Evolutionary conservation across 92 coral and sea anemone genomes (phyloP).

Genomic region (Parazoanthus darwini): DNA sequence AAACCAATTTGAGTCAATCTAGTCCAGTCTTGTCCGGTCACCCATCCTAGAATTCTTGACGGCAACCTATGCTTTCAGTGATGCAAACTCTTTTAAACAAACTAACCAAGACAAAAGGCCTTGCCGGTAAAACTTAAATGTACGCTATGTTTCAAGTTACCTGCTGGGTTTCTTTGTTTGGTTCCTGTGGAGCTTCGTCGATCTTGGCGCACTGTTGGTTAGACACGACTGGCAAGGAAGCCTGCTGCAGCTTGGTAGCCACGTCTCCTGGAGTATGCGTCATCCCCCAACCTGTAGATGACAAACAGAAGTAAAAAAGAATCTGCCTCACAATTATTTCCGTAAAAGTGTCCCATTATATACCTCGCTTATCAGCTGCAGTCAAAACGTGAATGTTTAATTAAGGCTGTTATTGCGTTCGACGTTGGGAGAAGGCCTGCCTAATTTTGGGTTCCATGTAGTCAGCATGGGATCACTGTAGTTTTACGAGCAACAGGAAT

Average conservation of each 20-base stretch:
- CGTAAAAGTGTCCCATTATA: background rate
- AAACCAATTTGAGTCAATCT: too few relatives aligned
- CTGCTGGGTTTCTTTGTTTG: background rate
- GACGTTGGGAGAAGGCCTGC: too few relatives aligned
- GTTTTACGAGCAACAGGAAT: too few relatives aligned
- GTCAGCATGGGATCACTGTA: too few relatives aligned
- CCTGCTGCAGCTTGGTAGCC: slow-evolving; percentile 54
- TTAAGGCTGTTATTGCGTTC: too few relatives aligned
- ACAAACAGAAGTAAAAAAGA: too few relatives aligned
- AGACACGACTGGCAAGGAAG: slow-evolving; percentile 55
- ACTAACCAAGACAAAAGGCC: background rate
- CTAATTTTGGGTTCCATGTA: too few relatives aligned
- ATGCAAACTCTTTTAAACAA: background rate
- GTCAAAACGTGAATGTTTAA: too few relatives aligned
- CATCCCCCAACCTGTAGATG: slow-evolving; percentile 59
- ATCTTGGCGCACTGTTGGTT: slow-evolving; percentile 47
- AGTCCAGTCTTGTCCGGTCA: background rate
- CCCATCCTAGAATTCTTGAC: background rate
- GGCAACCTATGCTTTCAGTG: background rate
- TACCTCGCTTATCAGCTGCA: background rate
- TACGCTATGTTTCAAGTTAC: background rate
- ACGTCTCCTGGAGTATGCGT: slow-evolving; percentile 53
- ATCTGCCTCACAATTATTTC: background rate
- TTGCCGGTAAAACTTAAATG: too few relatives aligned
- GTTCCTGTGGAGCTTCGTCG: background rate